Evolutionary conservation across 2,797 vertebrate species (phyloP).

Genomic region (Sphenopsis melanotis): DNA sequence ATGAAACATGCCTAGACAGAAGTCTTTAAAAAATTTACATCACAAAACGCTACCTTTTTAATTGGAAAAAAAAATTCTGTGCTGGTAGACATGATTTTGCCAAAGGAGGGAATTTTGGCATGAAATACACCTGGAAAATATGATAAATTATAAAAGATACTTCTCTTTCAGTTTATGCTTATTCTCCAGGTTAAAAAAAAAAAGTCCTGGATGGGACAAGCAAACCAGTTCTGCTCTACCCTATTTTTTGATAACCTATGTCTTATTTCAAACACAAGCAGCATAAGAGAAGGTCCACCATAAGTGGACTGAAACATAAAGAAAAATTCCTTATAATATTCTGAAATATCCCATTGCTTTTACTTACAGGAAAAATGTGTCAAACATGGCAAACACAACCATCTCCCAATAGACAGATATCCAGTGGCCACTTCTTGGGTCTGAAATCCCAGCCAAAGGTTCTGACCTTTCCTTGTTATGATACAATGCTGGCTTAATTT

Average conservation of each 20-base stretch:
- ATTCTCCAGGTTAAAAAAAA: background rate
- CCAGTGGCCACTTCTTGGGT: background rate
- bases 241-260: background rate
- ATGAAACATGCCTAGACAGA: slow-evolving; percentile 24
- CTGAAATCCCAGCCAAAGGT: background rate
- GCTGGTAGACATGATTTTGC: background rate
- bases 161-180: background rate
- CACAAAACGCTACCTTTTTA: background rate
- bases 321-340: background rate
- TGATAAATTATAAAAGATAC: background rate
- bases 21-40: background rate
- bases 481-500: background rate
- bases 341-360: background rate
- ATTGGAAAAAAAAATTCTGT: background rate
- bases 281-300: background rate
- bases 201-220: background rate
- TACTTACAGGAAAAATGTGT: background rate
- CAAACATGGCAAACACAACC: background rate
- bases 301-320: background rate
- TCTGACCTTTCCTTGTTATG: background rate
- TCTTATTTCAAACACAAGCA: background rate
- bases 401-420: background rate
- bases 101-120: background rate
- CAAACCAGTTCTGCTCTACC: background rate
- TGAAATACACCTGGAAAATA: background rate